These are phyloP conservation scores for Notodonta ziczac DNA, from an alignment of 2,888 invertebrate species.

Conservation along the genomic window DNA sequence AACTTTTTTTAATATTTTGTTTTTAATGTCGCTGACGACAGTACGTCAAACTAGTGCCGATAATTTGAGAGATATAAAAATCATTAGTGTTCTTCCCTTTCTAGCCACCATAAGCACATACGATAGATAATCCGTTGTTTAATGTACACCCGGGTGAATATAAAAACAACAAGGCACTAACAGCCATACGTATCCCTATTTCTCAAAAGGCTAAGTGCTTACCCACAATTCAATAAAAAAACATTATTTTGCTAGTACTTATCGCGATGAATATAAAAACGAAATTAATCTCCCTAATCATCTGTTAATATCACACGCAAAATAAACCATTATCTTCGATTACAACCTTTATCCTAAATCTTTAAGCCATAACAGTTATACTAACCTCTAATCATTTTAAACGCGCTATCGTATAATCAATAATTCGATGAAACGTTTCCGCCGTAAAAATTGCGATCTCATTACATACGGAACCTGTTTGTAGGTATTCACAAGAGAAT, in stretches of 20 bases:
- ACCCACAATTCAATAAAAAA: too few relatives aligned
- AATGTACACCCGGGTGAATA: too few relatives aligned
- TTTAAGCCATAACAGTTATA: constrained; percentile 20
- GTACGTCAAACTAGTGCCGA: too few relatives aligned
- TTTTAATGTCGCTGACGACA: not conserved
- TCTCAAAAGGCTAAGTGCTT: too few relatives aligned
- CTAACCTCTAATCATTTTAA: constrained; percentile 36
- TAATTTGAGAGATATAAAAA: not conserved
- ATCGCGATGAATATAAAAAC: not conserved
- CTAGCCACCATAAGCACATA: too few relatives aligned
- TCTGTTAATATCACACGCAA: constrained; percentile 9
- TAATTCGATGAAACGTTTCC: constrained; percentile 53
- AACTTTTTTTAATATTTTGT: not conserved
- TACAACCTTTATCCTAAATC: constrained; percentile 20
- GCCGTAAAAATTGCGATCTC: constrained; percentile 58
- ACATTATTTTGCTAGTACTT: too few relatives aligned
- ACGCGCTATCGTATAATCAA: constrained; percentile 38
- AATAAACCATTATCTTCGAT: constrained; percentile 25
- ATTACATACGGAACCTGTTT: constrained; percentile 64
- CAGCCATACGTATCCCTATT: too few relatives aligned
- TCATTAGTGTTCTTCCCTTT: too few relatives aligned
- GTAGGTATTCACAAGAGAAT: constrained; percentile 74
- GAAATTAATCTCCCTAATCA: not conserved
- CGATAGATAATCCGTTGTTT: too few relatives aligned
- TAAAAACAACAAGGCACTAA: too few relatives aligned